A percentile compares a stretch with the other conserved stretches of the same genome.
These are phyloP conservation scores for Stictocephala bisonia DNA, from an alignment of 2,888 invertebrate species.

Conservation along the genomic window DNA sequence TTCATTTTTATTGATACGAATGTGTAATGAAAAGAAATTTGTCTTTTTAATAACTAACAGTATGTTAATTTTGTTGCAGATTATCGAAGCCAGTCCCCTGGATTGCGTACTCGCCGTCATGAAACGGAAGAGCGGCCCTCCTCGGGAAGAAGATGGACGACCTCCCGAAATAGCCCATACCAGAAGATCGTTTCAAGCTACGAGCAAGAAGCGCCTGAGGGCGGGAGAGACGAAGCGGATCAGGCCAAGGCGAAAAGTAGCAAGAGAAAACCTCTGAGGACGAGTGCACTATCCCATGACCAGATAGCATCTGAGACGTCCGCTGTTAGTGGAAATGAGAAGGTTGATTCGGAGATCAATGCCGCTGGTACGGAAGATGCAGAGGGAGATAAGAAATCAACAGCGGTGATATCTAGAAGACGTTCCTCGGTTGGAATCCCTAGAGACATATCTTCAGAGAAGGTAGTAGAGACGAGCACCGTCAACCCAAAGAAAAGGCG, in stretches of 20 bases:
- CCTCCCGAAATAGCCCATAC: constrained; percentile 52
- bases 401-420: not conserved
- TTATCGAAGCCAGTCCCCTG: not conserved
- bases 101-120: not conserved
- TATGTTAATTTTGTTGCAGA: constrained; percentile 24
- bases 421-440: not conserved
- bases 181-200: constrained; percentile 52
- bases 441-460: constrained; percentile 4
- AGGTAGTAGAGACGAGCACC: constrained; percentile 1
- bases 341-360: not conserved
- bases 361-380: not conserved
- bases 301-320: constrained; percentile 35
- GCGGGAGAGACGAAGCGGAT: not conserved
- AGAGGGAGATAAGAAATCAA: not conserved
- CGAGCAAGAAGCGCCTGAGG: constrained; percentile 14
- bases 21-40: no score
- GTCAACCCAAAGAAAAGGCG: constrained; percentile 37
- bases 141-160: constrained; percentile 49
- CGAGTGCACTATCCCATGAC: constrained; percentile 21
- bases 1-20: no score
- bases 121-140: constrained; percentile 18
- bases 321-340: not conserved
- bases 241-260: constrained; percentile 37
- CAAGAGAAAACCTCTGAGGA: constrained; percentile 42
- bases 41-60: no score